A percentile compares a stretch with the other conserved stretches of the same genome.
Conservation (phyloP, 2,888 invertebrate genomes). For the Cylloceria caligata region DNA sequence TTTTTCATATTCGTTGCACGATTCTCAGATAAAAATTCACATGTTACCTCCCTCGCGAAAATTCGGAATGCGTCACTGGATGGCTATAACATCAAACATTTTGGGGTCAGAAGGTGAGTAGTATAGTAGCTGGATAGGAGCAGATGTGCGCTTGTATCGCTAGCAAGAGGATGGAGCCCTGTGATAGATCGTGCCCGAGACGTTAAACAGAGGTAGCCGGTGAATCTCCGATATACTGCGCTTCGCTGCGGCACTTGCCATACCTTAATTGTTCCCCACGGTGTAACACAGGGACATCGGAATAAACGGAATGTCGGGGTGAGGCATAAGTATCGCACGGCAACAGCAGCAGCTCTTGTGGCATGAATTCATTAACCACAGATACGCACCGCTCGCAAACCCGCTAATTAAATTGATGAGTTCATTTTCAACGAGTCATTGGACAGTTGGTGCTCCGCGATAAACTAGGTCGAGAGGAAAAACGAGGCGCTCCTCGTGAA, state of each 20-base stretch:
- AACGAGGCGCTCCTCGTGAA: neutral
- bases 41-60: constrained; percentile 12
- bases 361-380: constrained; percentile 43
- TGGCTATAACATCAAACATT: constrained; percentile 21
- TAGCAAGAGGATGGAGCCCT: constrained; percentile 24
- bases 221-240: constrained; percentile 36
- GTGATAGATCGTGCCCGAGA: constrained; percentile 8
- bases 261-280: constrained; percentile 54
- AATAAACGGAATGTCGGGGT: constrained; percentile 47
- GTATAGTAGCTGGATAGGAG: neutral
- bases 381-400: constrained; percentile 14
- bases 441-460: constrained; percentile 22
- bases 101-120: constrained; percentile 5
- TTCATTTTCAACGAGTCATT: constrained; percentile 48
- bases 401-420: constrained; percentile 58
- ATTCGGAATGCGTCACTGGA: neutral
- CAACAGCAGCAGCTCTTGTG: constrained; percentile 14
- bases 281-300: constrained; percentile 41
- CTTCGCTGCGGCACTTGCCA: constrained; percentile 41
- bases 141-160: constrained; percentile 34
- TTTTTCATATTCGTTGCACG: constrained; percentile 43
- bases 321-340: constrained; percentile 12
- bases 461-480: constrained; percentile 12
- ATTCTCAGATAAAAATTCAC: constrained; percentile 51
- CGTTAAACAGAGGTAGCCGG: constrained; percentile 7